Base-by-base conservation (phyloP, 2,797 vertebrate species). In the Anguilla pacifica region DNA sequence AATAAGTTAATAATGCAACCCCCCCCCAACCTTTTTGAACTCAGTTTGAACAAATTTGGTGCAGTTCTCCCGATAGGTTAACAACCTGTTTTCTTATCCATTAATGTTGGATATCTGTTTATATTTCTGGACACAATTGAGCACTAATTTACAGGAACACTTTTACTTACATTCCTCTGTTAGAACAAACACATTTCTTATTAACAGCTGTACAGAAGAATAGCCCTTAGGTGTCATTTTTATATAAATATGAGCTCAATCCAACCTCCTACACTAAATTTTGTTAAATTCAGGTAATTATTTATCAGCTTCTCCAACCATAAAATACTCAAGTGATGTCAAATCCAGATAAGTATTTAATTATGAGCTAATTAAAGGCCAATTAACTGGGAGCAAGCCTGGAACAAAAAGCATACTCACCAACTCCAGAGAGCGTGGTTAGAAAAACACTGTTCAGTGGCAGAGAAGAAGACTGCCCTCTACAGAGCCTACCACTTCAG, bases 281-380 rank as follows among this genome's bases (percentile, higher is more conserved):
- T 11, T 35, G 67, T 35, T 35, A 72, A 72, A 72, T 35, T 28
- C n/a, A n/a, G 64, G 19, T 31, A 2, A 72, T 28, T 72, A 72
- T 28, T 28, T 13, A 31, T 67, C 61, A 67, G 22, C 61, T 25
- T 9, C n/a, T n/a, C 55, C 61, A 67, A 25, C 61, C 19, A 25
- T 67, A 5, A 22, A 67, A 67, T 67, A 67, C 61, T 67, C 22
- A 72, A 74, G 31, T 74, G 70, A 74, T 35, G 31, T 74, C 70
- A 74, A 35, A 31, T 74, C 13, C 31, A 74, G 70, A 74, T 74
- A 74, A 74, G 31, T 74, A 74, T 15, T 74, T 74, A 74, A 74
- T 74, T 74, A 74, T 35, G 11, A 74, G 70, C 70, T 74, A 11
- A 74, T 31, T 35, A 15, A 35, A 74, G 31, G 11, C 28, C 11